Evolutionary conservation across 2,888 invertebrate species (phyloP), one percentile per base, ranked within the genome.

Genomic region (Pristionchus maxplancki): DNA sequence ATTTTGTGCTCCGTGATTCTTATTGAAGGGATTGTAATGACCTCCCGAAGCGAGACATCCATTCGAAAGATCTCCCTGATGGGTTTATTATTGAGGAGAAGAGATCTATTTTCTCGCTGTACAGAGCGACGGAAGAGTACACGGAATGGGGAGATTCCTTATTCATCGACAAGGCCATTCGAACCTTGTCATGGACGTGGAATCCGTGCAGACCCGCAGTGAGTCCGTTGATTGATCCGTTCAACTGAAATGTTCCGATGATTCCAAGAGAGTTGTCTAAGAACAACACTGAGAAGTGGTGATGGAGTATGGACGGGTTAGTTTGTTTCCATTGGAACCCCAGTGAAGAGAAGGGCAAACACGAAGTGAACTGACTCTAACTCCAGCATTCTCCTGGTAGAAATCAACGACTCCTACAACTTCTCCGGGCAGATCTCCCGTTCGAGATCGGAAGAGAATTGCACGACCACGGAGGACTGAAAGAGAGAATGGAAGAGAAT

Each of bases 1-100:
- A 53, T 89, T 90, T 1, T 94, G 95, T 0, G 92, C 94, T 24
- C 95, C 95, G 90, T 95, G 95, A 0, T 89, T 91, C 86, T 91
- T 90, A 62, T 92, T 92, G 48, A 92, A 90, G 6, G 95, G 95
- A 90, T 95, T 95, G 92, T 93, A 95, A 89, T 95, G 95, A 11
- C 90, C 91, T 0, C 95, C 95, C 24, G 95, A 93, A 31, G 91
- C 92, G 53, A 90, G 86, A 90, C 95, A 95, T 20, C 93, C 92
- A 83, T 94, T 91, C 34, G 90, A 91, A 64, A 92, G 90, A 89
- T 93, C 93, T 17, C 93, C 94, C 84, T 89, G 87, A 64, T 20
- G 6, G 2, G 4, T 24, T n/a, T 3, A 24, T 44, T 4, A 17
- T 81, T 17, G 6, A 8, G 28, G 24, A 9, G 2, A 40, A 74